These are phyloP conservation scores for Acanthopleura granulata DNA, from an alignment of 2,888 invertebrate genomes.

Conservation along the genomic window DNA sequence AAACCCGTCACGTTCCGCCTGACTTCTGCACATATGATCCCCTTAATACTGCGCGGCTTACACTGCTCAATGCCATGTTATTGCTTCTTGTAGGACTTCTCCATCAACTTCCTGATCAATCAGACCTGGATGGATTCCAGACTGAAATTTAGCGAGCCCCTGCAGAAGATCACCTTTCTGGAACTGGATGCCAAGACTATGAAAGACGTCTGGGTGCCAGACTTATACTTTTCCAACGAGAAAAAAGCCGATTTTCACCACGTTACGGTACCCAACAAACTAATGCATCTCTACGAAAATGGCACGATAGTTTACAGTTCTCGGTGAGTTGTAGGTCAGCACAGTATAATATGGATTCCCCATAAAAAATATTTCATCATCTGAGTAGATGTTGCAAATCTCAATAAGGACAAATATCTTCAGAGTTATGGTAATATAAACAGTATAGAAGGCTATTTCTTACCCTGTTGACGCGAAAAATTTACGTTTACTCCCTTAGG, in stretches of 20 bases:
- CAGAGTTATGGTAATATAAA: too few species aligned
- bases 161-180: slow-evolving; percentile 25
- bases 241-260: slow-evolving; percentile 58
- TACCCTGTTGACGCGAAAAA: too few species aligned
- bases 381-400: neutral
- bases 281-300: slow-evolving; percentile 59
- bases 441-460: too few species aligned
- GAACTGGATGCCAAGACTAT: slow-evolving; percentile 55
- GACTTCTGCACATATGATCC: too few species aligned
- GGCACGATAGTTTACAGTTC: slow-evolving; percentile 60
- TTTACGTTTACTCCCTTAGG: too few species aligned
- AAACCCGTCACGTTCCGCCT: too few species aligned
- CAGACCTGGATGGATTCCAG: slow-evolving; percentile 51
- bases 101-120: slow-evolving; percentile 47
- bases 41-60: neutral
- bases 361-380: neutral
- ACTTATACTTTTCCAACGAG: slow-evolving; percentile 61
- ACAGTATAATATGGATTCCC: neutral
- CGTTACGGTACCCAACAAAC: slow-evolving; percentile 60
- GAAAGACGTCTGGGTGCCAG: slow-evolving; percentile 60
- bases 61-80: slow-evolving; percentile 2
- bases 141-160: slow-evolving; percentile 35
- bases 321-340: slow-evolving; percentile 39
- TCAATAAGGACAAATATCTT: neutral
- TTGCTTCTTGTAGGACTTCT: slow-evolving; percentile 43